phyloP scores from a whole-genome alignment of 2,113 vertebrate genomes.

The Bambusicola thoracicus region DNA sequence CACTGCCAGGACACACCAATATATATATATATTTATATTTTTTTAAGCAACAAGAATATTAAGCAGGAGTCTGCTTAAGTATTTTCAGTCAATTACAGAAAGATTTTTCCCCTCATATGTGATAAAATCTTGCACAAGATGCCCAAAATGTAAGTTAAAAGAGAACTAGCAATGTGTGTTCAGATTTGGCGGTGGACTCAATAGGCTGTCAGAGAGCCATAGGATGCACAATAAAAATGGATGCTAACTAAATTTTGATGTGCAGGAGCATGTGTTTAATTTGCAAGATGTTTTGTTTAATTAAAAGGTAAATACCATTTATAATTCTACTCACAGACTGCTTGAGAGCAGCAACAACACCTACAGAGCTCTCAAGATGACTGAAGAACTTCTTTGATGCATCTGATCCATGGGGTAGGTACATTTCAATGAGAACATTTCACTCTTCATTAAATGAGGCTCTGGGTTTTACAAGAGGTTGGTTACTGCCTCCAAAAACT shows the following conservation, averaged over 20 bases:
- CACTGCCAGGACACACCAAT: constrained; percentile 61
- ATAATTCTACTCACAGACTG: constrained; percentile 77
- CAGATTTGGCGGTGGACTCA: constrained; percentile 49
- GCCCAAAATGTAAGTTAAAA: constrained; percentile 10
- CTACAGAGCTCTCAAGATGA: constrained; percentile 67
- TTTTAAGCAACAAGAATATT: constrained; percentile 50
- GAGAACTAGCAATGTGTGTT: not conserved
- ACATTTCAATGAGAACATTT: constrained; percentile 51
- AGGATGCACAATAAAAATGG: constrained; percentile 63
- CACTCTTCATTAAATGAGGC: not conserved
- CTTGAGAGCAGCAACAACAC: constrained; percentile 69
- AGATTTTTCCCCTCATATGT: not conserved
- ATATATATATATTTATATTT: not conserved
- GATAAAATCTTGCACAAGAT: constrained; percentile 36
- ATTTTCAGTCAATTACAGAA: constrained; percentile 49
- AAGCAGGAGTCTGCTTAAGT: constrained; percentile 29
- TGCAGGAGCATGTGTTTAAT: constrained; percentile 79
- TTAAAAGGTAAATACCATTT: constrained; percentile 83
- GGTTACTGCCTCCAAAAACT: constrained; percentile 53
- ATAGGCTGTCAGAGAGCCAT: constrained; percentile 39
- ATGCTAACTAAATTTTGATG: constrained; percentile 76
- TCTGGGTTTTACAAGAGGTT: constrained; percentile 60
- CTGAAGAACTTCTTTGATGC: constrained; percentile 67
- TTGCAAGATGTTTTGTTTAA: constrained; percentile 79
- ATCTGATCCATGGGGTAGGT: constrained; percentile 61